Evolutionary conservation across 2,113 vertebrate genomes (phyloP).

Genomic region (Ursus arctos): DNA sequence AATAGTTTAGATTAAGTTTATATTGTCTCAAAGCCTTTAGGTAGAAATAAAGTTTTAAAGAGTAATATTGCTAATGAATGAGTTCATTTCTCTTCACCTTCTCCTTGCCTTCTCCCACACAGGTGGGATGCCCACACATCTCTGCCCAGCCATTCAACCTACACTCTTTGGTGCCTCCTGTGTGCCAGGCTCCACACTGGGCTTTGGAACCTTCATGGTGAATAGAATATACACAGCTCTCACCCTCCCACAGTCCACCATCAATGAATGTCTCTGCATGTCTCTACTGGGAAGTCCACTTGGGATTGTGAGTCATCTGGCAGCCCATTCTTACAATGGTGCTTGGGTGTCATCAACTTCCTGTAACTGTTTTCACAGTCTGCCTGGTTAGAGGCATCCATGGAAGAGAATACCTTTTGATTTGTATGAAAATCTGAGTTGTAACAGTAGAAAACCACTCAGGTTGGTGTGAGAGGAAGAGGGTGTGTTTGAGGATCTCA

Average conservation of each 20-base stretch:
- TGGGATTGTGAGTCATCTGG: not conserved
- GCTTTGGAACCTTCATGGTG: not conserved
- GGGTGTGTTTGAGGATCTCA: not conserved
- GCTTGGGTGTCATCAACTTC: not conserved
- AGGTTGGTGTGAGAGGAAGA: not conserved
- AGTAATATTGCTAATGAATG: not conserved
- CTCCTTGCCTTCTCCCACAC: not conserved
- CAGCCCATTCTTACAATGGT: not conserved
- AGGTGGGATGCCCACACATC: not conserved
- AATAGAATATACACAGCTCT: not conserved
- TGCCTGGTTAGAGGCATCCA: not conserved
- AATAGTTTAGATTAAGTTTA: not conserved
- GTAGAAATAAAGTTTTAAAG: not conserved
- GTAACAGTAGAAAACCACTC: not conserved
- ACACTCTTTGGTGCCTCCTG: not conserved
- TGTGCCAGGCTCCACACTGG: not conserved
- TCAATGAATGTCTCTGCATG: not conserved
- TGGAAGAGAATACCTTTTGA: not conserved
- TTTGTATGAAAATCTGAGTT: not conserved
- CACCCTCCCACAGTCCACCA: too few species aligned
- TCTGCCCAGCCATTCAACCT: not conserved
- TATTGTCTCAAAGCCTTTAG: too few species aligned
- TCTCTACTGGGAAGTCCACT: not conserved
- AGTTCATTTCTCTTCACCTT: not conserved
- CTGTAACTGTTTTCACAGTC: not conserved